phyloP scores from a whole-genome alignment of 2,797 vertebrate species.

The Spheniscus humboldti region DNA sequence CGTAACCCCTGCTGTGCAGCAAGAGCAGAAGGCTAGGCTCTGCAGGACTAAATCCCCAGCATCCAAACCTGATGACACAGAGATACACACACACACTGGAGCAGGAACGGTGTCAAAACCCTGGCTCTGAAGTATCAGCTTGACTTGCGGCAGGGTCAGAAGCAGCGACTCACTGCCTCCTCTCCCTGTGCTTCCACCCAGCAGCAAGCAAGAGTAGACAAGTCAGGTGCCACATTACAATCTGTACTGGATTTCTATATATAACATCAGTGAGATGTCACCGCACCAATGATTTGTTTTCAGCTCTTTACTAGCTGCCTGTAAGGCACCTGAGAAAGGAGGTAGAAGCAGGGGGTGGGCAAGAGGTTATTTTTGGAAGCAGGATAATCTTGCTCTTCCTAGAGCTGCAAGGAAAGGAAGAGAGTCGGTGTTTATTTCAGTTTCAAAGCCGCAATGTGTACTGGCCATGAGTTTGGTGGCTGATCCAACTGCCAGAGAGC shows the following conservation, averaged over 20 bases:
- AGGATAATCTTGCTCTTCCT: background rate
- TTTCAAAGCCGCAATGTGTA: background rate
- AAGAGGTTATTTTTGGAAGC: conserved; percentile 48
- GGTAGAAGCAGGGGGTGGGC: background rate
- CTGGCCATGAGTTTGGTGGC: background rate
- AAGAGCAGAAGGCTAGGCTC: background rate
- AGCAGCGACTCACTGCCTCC: conserved; percentile 67
- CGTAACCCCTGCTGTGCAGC: background rate
- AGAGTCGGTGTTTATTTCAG: background rate
- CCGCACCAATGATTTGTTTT: background rate
- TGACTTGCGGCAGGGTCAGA: background rate
- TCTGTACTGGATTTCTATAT: background rate
- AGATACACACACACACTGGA: background rate
- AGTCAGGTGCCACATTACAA: background rate
- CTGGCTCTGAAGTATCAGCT: conserved; percentile 2
- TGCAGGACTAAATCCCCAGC: background rate
- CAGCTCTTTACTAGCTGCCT: background rate
- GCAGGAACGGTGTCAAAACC: background rate
- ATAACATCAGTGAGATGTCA: background rate
- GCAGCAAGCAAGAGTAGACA: conserved; percentile 47
- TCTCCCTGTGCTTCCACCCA: background rate
- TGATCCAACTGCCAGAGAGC: background rate
- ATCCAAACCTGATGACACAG: background rate
- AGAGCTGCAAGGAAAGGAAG: background rate
- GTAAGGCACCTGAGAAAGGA: conserved; percentile 1